phyloP scores from a whole-genome alignment of 2,113 vertebrate species.

The Callithrix jacchus region DNA sequence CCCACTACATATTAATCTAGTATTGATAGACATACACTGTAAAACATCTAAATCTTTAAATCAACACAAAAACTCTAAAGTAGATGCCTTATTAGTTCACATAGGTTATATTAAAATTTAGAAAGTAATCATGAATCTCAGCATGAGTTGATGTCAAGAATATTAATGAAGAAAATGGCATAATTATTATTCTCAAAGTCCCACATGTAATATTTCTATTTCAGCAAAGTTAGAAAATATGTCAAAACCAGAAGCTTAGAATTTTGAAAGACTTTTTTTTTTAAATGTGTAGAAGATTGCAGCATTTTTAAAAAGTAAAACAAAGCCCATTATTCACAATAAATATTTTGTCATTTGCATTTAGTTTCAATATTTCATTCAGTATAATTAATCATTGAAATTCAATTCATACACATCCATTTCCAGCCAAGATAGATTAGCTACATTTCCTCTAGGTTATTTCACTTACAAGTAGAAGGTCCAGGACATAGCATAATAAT shows the following conservation, averaged over 20 bases:
- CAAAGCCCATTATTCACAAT: not conserved
- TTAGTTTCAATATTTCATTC: not conserved
- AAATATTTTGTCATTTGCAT: slow-evolving; percentile 13
- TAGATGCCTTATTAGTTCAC: slow-evolving; percentile 1
- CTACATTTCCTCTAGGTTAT: not conserved
- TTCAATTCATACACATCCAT: not conserved
- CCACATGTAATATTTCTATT: slow-evolving; percentile 46
- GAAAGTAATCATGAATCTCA: slow-evolving; percentile 49
- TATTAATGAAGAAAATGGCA: slow-evolving; percentile 65
- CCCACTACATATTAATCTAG: not conserved
- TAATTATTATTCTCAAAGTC: slow-evolving; percentile 65
- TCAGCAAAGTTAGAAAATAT: not conserved
- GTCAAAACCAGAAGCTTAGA: not conserved
- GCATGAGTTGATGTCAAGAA: not conserved
- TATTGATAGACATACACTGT: not conserved
- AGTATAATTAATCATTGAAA: not conserved
- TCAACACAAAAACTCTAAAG: not conserved
- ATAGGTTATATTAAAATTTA: slow-evolving; percentile 48
- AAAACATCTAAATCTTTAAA: not conserved
- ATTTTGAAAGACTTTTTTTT: slow-evolving; percentile 3
- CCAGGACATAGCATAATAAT: not conserved
- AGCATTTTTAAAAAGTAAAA: not conserved
- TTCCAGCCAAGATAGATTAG: not conserved
- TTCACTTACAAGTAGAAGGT: not conserved
- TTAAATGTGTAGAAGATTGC: not conserved